phyloP scores from a whole-genome alignment of 2,797 vertebrate genomes.

The Tragopan temminckii region DNA sequence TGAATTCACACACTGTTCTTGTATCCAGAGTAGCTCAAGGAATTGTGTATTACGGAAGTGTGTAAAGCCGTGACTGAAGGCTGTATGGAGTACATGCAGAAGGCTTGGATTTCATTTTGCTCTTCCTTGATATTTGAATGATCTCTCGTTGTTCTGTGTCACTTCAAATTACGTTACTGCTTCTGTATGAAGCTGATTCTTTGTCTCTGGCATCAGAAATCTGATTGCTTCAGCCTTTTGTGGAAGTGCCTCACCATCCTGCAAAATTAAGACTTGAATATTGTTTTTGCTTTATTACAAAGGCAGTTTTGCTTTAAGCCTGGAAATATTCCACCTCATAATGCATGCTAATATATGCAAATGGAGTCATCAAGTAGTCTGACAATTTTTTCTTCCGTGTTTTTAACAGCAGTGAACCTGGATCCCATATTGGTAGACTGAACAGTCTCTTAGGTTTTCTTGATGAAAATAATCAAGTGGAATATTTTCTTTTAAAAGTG shows the following conservation, averaged over 20 bases:
- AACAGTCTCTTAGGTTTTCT: not conserved
- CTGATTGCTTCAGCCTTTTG: not conserved
- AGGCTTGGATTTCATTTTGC: constrained; percentile 43
- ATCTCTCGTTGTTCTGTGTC: constrained; percentile 50
- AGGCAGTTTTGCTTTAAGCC: not conserved
- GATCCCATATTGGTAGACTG: not conserved
- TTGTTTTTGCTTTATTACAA: not conserved
- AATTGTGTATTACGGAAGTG: not conserved
- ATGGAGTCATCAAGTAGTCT: not conserved
- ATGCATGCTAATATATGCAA: not conserved
- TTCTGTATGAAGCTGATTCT: constrained; percentile 35
- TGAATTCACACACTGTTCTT: not conserved
- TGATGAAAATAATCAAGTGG: not conserved
- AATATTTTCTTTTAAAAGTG: not conserved
- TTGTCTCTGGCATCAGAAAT: constrained; percentile 44
- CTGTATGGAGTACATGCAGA: not conserved
- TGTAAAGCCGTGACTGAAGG: not conserved
- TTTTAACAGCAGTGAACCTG: not conserved
- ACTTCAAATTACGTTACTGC: constrained; percentile 29
- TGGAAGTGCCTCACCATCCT: constrained; percentile 7
- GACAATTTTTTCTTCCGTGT: not conserved
- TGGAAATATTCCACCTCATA: not conserved
- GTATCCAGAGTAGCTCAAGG: not conserved
- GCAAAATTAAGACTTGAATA: not conserved
- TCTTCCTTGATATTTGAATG: not conserved